Evolutionary conservation across 2,888 invertebrate genomes (phyloP), one percentile per base, ranked within the genome.

Genomic region (Tolmerus cingulatus): DNA sequence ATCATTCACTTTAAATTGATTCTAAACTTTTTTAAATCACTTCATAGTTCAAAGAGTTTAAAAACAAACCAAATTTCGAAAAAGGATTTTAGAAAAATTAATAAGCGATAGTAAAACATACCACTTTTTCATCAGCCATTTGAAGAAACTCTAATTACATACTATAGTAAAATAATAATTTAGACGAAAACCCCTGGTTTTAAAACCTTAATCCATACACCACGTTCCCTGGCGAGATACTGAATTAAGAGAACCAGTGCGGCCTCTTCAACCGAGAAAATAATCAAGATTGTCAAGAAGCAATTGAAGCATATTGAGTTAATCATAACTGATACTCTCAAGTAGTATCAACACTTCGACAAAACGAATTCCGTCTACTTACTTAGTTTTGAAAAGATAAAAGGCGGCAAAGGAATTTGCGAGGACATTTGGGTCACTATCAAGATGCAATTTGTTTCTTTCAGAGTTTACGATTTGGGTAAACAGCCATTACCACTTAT

Each of bases 261-360:
- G 81, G 51, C 55, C 30, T 43, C 27, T 51, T 81, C 81, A 30
- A 30, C 37, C 12, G 46, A 19, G 30, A 34, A 81, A 81, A 81
- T 81, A 81, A 81, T 81, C 81, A 81, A 81, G 81, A 81, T 81
- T 81, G 81, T 81, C 81, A 55, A 55, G 81, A 81, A 81, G n/a
- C 81, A 81, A 81, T 81, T 81, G 81, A 43, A 81, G 34, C 81
- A 81, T 81, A 81, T 81, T 81, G 81, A 55, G 55, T 51, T 81
- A 81, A 81, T 81, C 81, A 81, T 55, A 81, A 81, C 51, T 81
- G 81, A 81, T 81, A 81, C 81, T 46, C 23, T 55, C 23, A 81
- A 81, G 81, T 81, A 81, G 23, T 81, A 78, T 43, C 43, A 43
- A 78, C 78, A 78, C 78, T 78, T 78, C 5, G 16, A 43, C 40